Evolutionary conservation across 2,113 vertebrate species (phyloP).

Genomic region (Stomatorhinus ivindoensis): DNA sequence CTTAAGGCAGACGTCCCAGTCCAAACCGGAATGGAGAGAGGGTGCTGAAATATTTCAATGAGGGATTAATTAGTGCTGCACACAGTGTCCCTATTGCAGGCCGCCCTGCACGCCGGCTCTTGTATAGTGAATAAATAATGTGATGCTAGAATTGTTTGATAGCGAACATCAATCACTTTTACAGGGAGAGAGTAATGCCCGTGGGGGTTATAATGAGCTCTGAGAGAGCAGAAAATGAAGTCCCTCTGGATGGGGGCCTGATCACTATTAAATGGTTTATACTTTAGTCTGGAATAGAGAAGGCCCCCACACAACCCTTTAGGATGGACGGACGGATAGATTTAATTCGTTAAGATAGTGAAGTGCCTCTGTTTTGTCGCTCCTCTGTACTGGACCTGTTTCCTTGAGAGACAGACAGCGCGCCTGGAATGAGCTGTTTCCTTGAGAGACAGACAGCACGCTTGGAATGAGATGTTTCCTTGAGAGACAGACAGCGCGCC

Average conservation of each 20-base stretch:
- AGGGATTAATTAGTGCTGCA: neutral
- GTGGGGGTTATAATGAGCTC: neutral
- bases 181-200: neutral
- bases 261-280: slow-evolving; percentile 13
- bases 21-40: neutral
- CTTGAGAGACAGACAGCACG: no score
- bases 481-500: no score
- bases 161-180: neutral
- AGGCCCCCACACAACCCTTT: neutral
- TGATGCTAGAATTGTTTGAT: neutral
- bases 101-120: neutral
- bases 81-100: neutral
- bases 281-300: neutral
- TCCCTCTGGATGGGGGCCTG: neutral
- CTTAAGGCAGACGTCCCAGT: neutral
- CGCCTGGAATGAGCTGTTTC: neutral
- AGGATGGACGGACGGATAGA: neutral
- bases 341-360: neutral
- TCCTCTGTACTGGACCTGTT: neutral
- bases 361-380: neutral
- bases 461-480: neutral
- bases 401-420: neutral
- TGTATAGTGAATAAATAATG: neutral
- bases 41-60: neutral
- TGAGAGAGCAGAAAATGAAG: neutral